A percentile compares a stretch with the other conserved stretches of the same genome.
phyloP scores from a whole-genome alignment of 2,113 vertebrate genomes.

The Dendropsophus ebraccatus region DNA sequence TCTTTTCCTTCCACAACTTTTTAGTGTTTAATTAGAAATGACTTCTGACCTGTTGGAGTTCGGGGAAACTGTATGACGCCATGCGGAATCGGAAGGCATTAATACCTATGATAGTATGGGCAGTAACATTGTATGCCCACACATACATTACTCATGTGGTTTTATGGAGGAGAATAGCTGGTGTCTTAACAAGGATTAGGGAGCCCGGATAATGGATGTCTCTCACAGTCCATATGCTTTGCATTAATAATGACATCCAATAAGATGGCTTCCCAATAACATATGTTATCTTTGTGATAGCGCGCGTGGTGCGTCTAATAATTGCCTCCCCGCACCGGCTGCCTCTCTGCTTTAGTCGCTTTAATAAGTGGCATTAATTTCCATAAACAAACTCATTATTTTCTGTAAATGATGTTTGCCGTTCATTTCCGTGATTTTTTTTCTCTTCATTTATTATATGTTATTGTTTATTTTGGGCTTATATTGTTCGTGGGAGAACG shows the following conservation, averaged over 20 bases:
- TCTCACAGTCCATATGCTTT: conserved; percentile 20
- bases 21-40: neutral
- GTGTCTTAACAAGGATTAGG: conserved; percentile 36
- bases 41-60: neutral
- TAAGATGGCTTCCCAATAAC: conserved; percentile 28
- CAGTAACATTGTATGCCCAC: neutral
- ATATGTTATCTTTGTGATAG: conserved; percentile 57
- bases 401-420: conserved; percentile 22
- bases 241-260: conserved; percentile 26
- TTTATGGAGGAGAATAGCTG: conserved; percentile 25
- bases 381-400: conserved; percentile 53
- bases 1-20: neutral
- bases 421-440: conserved; percentile 5
- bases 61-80: too few relatives aligned
- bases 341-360: neutral
- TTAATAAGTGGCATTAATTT: conserved; percentile 43
- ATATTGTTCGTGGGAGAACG: conserved; percentile 14
- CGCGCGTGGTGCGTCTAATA: neutral
- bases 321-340: conserved; percentile 5
- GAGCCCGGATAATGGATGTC: conserved; percentile 31
- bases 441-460: neutral
- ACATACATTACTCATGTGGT: neutral
- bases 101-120: neutral
- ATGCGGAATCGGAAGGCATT: neutral
- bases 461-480: conserved; percentile 30